Evolutionary conservation across 1,140 invertebrate species (phyloP).

Genomic region (Choristoneura fumiferana): DNA sequence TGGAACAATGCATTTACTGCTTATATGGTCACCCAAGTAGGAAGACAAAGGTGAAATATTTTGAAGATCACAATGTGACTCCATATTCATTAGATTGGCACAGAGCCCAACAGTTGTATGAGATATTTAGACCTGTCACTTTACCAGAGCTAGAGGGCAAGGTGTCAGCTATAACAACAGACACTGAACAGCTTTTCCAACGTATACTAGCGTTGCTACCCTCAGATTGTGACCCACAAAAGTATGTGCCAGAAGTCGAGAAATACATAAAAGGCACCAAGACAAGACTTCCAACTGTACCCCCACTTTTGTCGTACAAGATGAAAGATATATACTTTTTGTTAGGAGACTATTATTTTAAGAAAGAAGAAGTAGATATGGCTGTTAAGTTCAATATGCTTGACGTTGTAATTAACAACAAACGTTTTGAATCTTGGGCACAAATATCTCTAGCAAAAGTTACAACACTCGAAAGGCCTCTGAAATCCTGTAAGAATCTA

Average conservation of each 20-base stretch:
- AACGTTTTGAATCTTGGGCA: slow-evolving; percentile 94
- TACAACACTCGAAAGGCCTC: slow-evolving; percentile 88
- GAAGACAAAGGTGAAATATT: slow-evolving; percentile 84
- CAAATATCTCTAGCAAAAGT: slow-evolving; percentile 90
- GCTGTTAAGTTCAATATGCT: slow-evolving; percentile 90
- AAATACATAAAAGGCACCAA: slow-evolving; percentile 83
- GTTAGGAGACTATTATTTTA: slow-evolving; percentile 95
- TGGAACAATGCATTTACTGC: slow-evolving; percentile 95
- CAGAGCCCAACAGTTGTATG: slow-evolving; percentile 87
- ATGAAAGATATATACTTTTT: slow-evolving; percentile 91
- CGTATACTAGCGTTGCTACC: slow-evolving; percentile 88
- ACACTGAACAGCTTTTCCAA: slow-evolving; percentile 88
- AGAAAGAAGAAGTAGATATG: slow-evolving; percentile 87
- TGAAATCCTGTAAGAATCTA: slow-evolving; percentile 86
- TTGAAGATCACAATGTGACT: slow-evolving; percentile 89
- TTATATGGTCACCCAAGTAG: slow-evolving; percentile 92
- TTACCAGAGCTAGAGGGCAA: slow-evolving; percentile 92
- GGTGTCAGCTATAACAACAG: slow-evolving; percentile 84
- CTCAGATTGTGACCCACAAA: slow-evolving; percentile 80
- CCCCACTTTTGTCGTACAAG: slow-evolving; percentile 73
- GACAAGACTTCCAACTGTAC: slow-evolving; percentile 77
- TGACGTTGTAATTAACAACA: slow-evolving; percentile 89
- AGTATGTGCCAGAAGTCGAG: slow-evolving; percentile 80
- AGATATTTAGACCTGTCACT: slow-evolving; percentile 89
- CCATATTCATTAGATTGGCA: slow-evolving; percentile 88